Conservation (phyloP, 2,888 invertebrate genomes). For the Embidobia sp. region DNA sequence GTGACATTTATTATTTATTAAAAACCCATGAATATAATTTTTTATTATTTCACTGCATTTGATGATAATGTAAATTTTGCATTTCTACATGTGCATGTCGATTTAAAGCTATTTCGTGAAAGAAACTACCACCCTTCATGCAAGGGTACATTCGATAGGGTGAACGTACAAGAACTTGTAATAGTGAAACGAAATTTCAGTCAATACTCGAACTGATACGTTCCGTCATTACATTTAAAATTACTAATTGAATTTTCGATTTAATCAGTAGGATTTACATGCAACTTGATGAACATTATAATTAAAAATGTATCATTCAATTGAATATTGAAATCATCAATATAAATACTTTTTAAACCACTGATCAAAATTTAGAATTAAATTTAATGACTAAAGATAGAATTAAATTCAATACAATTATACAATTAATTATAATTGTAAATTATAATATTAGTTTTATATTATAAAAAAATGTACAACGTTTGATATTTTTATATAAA, state of each 20-base stretch:
- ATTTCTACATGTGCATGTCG: constrained; percentile 2
- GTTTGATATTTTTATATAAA: too few relatives aligned
- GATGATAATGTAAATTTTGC: constrained; percentile 11
- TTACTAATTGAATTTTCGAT: constrained; percentile 31
- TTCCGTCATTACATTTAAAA: constrained; percentile 23
- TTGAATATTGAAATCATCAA: too few relatives aligned
- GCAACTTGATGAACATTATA: not conserved
- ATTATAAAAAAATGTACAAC: too few relatives aligned
- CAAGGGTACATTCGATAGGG: constrained; percentile 38
- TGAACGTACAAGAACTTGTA: constrained; percentile 50
- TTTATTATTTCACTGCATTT: not conserved
- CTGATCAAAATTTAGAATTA: too few relatives aligned
- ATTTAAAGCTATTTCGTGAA: constrained; percentile 53
- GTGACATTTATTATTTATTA: too few relatives aligned
- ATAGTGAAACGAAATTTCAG: constrained; percentile 47
- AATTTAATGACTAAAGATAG: too few relatives aligned
- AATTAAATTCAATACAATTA: too few relatives aligned
- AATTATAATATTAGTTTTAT: too few relatives aligned
- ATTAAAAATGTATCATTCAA: not conserved
- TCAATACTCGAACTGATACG: constrained; percentile 28
- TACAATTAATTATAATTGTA: too few relatives aligned
- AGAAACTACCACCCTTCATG: constrained; percentile 48
- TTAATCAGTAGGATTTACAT: not conserved
- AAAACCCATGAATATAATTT: too few relatives aligned
- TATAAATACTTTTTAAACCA: too few relatives aligned